Evolutionary conservation across 2,888 invertebrate species (phyloP), one percentile per base, ranked within the genome.

Genomic region (Leucozona laternaria): DNA sequence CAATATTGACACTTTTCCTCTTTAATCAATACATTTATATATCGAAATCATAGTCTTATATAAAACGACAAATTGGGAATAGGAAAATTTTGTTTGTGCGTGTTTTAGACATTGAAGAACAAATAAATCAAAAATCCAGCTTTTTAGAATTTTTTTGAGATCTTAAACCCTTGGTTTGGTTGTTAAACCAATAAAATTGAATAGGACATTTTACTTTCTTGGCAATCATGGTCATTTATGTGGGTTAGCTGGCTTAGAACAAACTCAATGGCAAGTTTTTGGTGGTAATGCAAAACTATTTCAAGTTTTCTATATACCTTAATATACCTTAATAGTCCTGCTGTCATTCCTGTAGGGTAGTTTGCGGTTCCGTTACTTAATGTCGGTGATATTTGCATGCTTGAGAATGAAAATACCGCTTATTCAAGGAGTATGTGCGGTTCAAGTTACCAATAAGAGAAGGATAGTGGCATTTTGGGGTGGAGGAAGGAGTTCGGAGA

Each of bases 301-400:
- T 82, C 75, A 82, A 86, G 71, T 82, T 20, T 17, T 45, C 8
- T 28, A 6, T n/a, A n/a, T 40, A 40, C 5, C 13, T 77, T 60
- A 13, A 37, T 53, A 13, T 86, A 81, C 82, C 86, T 86, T 86
- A 86, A 86, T 82, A 86, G 86, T 86, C 82, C 86, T 86, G 86
- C 86, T 86, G 82, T 86, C 86, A 86, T 86, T 86, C 86, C 82
- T 81, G 75, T 86, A 71, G 86, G 86, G 79, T 86, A 86, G 86
- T 86, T 86, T 86, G 86, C 15, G 86, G 86, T 86, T 86, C 40
- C 78, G n/a, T 71, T 82, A 82, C 73, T 82, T 85, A 81, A 85
- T 85, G 64, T 68, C 85, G 80, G 53, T 81, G 77, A 85, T 81
- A 85, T 85, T 86, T 86, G 86, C 86, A 86, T 82, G 77, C 72